Conservation (phyloP, 2,113 vertebrate genomes). For the Pluvialis apricaria region DNA sequence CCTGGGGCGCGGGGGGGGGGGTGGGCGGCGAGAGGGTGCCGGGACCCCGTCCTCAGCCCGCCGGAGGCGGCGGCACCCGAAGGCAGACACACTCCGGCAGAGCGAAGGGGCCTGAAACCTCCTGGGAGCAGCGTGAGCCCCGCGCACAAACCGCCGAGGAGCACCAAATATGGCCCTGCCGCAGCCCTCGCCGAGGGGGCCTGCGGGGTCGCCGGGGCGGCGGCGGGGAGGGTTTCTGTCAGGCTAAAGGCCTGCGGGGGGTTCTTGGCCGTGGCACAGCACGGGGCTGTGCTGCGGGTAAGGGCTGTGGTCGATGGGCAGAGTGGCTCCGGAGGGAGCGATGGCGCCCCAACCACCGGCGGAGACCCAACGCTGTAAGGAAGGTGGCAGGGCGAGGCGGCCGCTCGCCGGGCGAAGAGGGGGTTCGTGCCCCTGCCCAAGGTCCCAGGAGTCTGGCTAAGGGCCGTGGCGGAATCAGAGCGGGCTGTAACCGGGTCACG, state of each 20-base stretch:
- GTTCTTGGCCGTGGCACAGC: background rate
- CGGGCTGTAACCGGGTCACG: background rate
- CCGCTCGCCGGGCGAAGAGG: background rate
- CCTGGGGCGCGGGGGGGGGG: fast-evolving
- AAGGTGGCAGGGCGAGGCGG: background rate
- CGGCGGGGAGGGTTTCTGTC: background rate
- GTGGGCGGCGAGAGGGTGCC: fast-evolving
- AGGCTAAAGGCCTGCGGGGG: background rate
- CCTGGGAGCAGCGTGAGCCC: background rate
- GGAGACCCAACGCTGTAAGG: fast-evolving
- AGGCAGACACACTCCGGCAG: background rate
- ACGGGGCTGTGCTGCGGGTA: background rate
- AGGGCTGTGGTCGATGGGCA: background rate
- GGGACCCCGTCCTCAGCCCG: fast-evolving
- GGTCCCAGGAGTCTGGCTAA: background rate
- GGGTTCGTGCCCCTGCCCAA: background rate
- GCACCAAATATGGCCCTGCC: background rate
- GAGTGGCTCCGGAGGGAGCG: background rate
- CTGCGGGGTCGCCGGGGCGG: background rate
- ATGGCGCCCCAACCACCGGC: background rate
- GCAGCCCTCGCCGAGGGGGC: background rate
- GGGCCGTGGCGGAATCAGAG: background rate
- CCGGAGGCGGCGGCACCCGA: fast-evolving
- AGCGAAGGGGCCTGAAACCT: background rate
- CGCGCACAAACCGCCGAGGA: background rate